Base-by-base conservation (phyloP, 1,140 invertebrate genomes). In the Zophobas atratus region DNA sequence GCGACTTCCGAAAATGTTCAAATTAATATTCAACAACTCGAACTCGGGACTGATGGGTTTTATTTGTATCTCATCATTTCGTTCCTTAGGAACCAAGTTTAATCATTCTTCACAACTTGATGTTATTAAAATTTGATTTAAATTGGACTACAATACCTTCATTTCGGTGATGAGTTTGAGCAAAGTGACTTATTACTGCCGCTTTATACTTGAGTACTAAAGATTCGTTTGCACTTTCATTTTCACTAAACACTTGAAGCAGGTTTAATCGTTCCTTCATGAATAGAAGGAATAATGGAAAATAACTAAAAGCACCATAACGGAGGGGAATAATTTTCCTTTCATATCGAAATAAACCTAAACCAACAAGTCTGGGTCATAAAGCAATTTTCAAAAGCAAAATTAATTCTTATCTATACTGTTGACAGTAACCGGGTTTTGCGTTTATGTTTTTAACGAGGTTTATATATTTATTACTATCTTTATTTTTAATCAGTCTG, bases 201-300 rank as follows among this genome's bases (percentile, higher is more conserved):
- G 56, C 56, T 60, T 60, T 55, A 36, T 60, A 6, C 36, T 35
- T 39, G 36, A 38, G 34, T 8, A n/a, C 38, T 20, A 72, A 71
- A 8, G 34, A 72, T 72, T 51, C 70, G 51, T 53, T 72, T 51
- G 70, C 39, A 72, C 46, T 49, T 70, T 70, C 51, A 51, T 51
- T 72, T 72, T 33, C 51, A 49, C 48, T 51, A 49, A 72, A 72
- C 32, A 33, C 43, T 60, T 60, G 56, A 60, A 60, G 36, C 56
- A 39, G 34, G 8, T 39, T 60, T 38, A 60, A 38, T 39, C 34
- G n/a, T 60, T 36, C 8, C 38, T 57, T 57, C 56, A 2, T 38
- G 6, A 8, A 35, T 35, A 39, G 38, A 36, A 60, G 38, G 34
- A 60, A 36, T 60, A 60, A 60, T 55, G 38, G 56, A 60, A 60